Base-by-base conservation (phyloP, 2,888 invertebrate species). In the Spilarctia lutea region DNA sequence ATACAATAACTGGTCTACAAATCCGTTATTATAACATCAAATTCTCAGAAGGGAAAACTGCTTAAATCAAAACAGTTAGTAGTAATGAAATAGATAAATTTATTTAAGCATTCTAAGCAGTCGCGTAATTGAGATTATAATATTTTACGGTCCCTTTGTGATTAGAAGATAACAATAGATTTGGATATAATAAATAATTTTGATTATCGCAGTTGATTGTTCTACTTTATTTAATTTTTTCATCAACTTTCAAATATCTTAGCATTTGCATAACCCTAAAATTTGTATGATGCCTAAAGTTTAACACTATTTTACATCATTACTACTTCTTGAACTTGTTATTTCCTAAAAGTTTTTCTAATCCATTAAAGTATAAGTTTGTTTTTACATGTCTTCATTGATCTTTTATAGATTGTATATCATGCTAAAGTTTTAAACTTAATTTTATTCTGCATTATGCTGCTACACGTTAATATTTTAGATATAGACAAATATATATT, bases 161-260 rank as follows among this genome's bases (percentile, higher is more conserved):
- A 45, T 56, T 20, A 45, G 35, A 8, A 39, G 52, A 72, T 68
- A 75, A 72, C 66, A 71, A 48, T 65, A 68, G 68, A 71, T 39
- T 69, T 76, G 60, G 48, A 74, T 68, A 73, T 82, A 83, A 80
- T 80, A 74, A 80, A 76, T 75, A 72, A 68, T 45, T 71, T 74
- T 76, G 80, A 79, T 75, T 74, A 75, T 79, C 56, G 60, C 20
- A 78, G 75, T 63, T 67, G 65, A 35, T 35, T 13, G 42, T 65
- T 30, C 30, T 27, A 60, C 60, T 60, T 27, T 60, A 60, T 27
- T 60, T 56, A 10, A 56, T 56, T n/a, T 56, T 56, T 56, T 56
- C n/a, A 56, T 56, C 16, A 27, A 27, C 27, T 27, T 60, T 60
- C 27, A 16, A 60, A 60, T 60, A 30, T 27, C 27, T 27, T 27